Conservation (phyloP, 2,113 vertebrate genomes). For the Phoenicopterus ruber region DNA sequence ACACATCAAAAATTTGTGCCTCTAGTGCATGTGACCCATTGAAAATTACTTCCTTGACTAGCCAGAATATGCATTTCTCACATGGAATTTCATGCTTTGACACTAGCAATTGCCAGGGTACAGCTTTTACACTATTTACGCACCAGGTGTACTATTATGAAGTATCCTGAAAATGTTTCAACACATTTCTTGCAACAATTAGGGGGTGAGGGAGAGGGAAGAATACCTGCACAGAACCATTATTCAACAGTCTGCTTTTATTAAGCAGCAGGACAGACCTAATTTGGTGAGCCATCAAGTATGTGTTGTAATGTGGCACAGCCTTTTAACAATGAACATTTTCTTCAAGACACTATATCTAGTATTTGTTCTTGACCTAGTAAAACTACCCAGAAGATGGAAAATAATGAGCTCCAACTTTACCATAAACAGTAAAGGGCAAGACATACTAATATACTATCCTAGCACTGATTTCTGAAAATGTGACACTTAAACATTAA, state of each 20-base stretch:
- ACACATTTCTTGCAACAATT: not conserved
- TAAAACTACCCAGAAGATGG: not conserved
- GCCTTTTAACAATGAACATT: not conserved
- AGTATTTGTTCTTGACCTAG: not conserved
- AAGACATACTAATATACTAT: not conserved
- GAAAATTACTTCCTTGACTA: not conserved
- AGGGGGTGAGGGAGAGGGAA: not conserved
- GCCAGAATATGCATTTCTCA: not conserved
- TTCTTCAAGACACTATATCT: not conserved
- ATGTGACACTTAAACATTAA: not conserved
- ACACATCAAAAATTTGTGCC: not conserved
- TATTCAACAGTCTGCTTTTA: not conserved
- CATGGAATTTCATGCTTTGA: not conserved
- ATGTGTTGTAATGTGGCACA: not conserved
- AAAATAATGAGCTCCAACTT: not conserved
- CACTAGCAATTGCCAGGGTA: no score
- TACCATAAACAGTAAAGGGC: not conserved
- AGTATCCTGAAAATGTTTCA: not conserved
- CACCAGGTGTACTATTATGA: not conserved
- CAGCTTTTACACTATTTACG: not conserved
- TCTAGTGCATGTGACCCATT: not conserved
- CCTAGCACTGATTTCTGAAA: not conserved
- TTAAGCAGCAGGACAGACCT: not conserved
- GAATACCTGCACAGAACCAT: not conserved
- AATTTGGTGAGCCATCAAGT: not conserved